Base-by-base conservation (phyloP, 2,113 vertebrate genomes). In the Todiramphus saurophagus region DNA sequence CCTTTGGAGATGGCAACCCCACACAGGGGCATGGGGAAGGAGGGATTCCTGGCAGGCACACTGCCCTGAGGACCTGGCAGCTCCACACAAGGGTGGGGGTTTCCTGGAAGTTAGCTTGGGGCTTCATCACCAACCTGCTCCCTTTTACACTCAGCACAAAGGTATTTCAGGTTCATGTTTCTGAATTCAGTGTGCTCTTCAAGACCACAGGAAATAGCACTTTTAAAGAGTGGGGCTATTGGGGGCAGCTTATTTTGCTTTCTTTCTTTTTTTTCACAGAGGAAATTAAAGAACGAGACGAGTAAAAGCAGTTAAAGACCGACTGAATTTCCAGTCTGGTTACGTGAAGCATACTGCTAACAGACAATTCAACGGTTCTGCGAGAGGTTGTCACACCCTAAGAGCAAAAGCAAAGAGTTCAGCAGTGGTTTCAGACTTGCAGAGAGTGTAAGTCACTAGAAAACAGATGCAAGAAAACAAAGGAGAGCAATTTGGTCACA, bases 201-300 rank as follows among this genome's bases (percentile, higher is more conserved):
- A 48, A 94, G 91, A 91, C 93, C 87, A 94, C 95, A 97, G 96
- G 96, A 97, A 96, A 91, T 62, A 28, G n/a, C 70, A 82, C 58
- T 56, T 93, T 58, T 5, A 63, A 59, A 59, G 79, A 89, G 48
- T 2, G 53, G 69, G 69, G 50, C 50, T 96, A 48, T 2, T 23
- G 31, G 50, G 76, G 66, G 35, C 73, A 87, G 48, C 27, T 7
- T 25, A 43, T 24, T 69, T 59, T 31, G 3, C 9, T 46, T 8
- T 18, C 58, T 27, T 64, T 48, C 30, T 5, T 3, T 9, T 23
- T n/a, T 15, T 17, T 5, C 33, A 44, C 67, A 64, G 50, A 68
- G 68, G 80, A 95, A 87, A 87, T 94, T 2, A 39, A 69, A 73
- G 43, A 90, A 86, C 48, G 37, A 90, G 33, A 73, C 5, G 48